phyloP scores from a whole-genome alignment of 1,140 invertebrate species.

The Papilio xuthus region DNA sequence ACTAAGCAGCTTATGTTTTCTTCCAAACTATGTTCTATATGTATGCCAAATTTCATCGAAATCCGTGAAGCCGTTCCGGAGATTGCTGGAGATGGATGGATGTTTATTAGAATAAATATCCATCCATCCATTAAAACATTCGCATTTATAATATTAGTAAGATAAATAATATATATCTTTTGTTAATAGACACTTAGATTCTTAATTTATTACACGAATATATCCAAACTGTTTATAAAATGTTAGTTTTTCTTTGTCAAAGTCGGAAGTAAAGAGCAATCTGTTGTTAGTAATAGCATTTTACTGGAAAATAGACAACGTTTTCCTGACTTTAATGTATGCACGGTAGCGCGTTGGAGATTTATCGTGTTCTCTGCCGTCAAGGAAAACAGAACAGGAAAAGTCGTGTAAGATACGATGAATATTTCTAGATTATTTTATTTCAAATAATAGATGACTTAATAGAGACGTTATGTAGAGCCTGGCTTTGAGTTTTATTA shows the following conservation, averaged over 20 bases:
- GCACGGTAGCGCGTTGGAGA: background rate
- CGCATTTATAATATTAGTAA: no score
- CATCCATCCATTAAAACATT: no score
- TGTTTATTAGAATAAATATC: no score
- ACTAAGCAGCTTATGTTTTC: no score
- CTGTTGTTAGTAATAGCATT: conserved; percentile 18
- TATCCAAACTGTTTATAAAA: background rate
- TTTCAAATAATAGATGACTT: background rate
- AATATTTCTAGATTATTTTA: background rate
- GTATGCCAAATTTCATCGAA: no score
- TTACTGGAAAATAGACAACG: conserved; percentile 14
- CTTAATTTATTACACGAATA: background rate
- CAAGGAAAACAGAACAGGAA: background rate
- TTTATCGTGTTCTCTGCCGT: conserved; percentile 3
- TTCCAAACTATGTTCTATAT: no score
- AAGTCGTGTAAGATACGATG: background rate
- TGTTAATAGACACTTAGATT: background rate
- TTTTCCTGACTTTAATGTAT: background rate
- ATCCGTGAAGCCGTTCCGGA: no score
- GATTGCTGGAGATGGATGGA: no score
- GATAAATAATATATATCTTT: no score
- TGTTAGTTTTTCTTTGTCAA: background rate
- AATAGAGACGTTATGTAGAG: background rate
- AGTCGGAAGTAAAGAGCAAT: conserved; percentile 17
- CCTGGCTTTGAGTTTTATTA: background rate